Evolutionary conservation across 2,888 invertebrate genomes (phyloP).

Genomic region (Craniophora ligustri): DNA sequence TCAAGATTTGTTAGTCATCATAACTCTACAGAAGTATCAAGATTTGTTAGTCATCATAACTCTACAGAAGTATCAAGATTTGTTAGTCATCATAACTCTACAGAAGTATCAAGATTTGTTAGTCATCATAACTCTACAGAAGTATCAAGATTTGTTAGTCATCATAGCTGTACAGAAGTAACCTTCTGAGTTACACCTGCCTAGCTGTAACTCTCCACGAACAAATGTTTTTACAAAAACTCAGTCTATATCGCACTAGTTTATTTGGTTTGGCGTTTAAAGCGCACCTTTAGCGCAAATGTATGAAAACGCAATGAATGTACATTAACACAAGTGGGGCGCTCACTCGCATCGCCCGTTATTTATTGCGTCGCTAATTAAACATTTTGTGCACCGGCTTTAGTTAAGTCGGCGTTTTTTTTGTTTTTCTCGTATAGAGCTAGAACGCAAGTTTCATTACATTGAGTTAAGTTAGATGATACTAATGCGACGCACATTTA

Average conservation of each 20-base stretch:
- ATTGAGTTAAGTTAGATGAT: too few relatives aligned
- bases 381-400: constrained; percentile 37
- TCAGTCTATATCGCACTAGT: constrained; percentile 32
- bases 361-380: constrained; percentile 52
- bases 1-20: too few relatives aligned
- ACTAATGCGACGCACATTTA: too few relatives aligned
- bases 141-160: too few relatives aligned
- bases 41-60: too few relatives aligned
- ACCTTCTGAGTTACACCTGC: background rate
- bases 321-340: constrained; percentile 50
- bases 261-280: constrained; percentile 48
- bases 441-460: too few relatives aligned
- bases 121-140: too few relatives aligned
- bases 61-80: too few relatives aligned
- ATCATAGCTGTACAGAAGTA: background rate
- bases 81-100: too few relatives aligned
- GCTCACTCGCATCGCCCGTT: constrained; percentile 21
- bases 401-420: constrained; percentile 1
- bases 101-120: too few relatives aligned
- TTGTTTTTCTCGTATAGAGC: background rate
- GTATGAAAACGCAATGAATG: constrained; percentile 48
- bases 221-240: constrained; percentile 51
- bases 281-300: constrained; percentile 36
- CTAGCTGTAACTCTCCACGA: background rate
- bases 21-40: too few relatives aligned